Conservation (phyloP, 2,797 vertebrate genomes). For the Siniperca undulata region DNA sequence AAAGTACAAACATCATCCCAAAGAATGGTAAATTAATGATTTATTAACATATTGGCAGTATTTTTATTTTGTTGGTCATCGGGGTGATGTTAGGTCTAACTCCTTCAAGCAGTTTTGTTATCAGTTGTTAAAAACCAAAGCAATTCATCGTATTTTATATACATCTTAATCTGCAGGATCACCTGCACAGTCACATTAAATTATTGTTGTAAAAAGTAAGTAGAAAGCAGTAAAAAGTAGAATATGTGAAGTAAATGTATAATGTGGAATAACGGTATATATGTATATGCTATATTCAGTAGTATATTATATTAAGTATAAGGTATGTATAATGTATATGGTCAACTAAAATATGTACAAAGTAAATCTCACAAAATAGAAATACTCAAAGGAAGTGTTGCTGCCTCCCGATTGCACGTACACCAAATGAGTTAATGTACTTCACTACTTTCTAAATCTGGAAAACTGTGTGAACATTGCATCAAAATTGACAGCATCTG, state of each 20-base stretch:
- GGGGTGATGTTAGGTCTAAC: not conserved
- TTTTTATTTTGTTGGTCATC: not conserved
- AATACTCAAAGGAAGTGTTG: not conserved
- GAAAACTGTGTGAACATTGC: not conserved
- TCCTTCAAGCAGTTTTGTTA: not conserved
- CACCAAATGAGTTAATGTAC: not conserved
- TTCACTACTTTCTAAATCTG: constrained; percentile 1
- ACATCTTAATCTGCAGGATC: not conserved
- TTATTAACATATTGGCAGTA: not conserved
- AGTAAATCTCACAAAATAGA: constrained; percentile 1
- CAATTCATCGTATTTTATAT: not conserved
- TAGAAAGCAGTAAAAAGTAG: constrained; percentile 4
- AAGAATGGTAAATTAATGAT: not conserved
- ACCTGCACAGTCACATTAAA: not conserved
- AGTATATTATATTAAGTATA: not conserved
- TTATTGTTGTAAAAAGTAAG: not conserved
- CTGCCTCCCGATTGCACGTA: too few relatives aligned
- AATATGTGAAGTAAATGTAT: constrained; percentile 1
- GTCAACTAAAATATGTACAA: constrained; percentile 11
- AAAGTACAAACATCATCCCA: not conserved
- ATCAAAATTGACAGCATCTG: not conserved
- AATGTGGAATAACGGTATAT: not conserved
- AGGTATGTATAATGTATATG: not conserved
- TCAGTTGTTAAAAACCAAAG: not conserved
- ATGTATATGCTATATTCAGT: not conserved